These are phyloP conservation scores for Lethrus apterus DNA, from an alignment of 1,140 invertebrate species.

Conservation along the genomic window DNA sequence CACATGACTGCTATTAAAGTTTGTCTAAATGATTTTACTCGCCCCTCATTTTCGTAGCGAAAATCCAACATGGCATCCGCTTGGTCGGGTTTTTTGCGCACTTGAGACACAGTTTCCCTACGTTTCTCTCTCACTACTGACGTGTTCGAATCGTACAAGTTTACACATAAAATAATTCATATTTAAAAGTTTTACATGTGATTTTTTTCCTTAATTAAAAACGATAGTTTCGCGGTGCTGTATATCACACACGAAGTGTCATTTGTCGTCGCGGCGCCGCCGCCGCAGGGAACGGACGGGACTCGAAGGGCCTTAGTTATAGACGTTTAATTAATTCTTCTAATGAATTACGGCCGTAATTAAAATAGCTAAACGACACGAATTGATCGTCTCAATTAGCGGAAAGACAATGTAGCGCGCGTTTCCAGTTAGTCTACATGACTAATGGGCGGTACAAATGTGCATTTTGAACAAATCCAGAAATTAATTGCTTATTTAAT, in stretches of 20 bases:
- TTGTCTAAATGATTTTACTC: constrained; percentile 34
- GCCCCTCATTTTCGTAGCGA: constrained; percentile 34
- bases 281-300: not conserved
- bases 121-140: constrained; percentile 7
- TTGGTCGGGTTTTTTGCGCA: constrained; percentile 17
- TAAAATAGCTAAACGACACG: constrained; percentile 26
- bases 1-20: constrained; percentile 35
- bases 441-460: too few species aligned
- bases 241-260: not conserved
- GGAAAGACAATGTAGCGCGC: too few species aligned
- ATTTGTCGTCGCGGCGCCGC: not conserved
- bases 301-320: too few species aligned
- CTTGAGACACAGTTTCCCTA: constrained; percentile 13
- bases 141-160: constrained; percentile 1
- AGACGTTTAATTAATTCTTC: constrained; percentile 20
- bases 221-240: not conserved
- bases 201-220: not conserved
- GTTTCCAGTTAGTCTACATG: too few species aligned
- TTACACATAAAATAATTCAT: not conserved
- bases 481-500: too few species aligned
- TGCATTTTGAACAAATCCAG: too few species aligned
- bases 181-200: not conserved
- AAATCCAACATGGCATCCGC: constrained; percentile 28
- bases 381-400: constrained; percentile 29
- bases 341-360: constrained; percentile 23